Evolutionary conservation across 2,888 invertebrate species (phyloP).

Genomic region (Drosophila percnosoma): DNA sequence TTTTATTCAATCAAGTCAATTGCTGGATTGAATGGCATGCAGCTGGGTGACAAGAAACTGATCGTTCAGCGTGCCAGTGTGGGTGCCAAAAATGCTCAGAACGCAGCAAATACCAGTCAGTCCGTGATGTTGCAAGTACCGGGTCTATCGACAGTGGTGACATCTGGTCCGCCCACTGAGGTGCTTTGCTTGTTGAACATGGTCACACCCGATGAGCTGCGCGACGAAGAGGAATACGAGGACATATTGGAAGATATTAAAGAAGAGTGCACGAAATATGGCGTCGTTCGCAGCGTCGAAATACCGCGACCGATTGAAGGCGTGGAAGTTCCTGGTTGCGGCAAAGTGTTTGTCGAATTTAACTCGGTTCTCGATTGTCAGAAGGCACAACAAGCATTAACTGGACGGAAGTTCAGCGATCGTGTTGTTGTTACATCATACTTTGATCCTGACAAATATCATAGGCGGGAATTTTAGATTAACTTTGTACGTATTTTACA

Average conservation of each 20-base stretch:
- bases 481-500: conserved; percentile 68
- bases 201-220: conserved; percentile 98
- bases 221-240: conserved; percentile 99
- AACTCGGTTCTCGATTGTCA: conserved; percentile 98
- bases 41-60: conserved; percentile 98
- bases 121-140: conserved; percentile 86
- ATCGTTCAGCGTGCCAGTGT: conserved; percentile 99
- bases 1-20: conserved; percentile 89
- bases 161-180: conserved; percentile 97
- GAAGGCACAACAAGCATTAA: conserved; percentile 98
- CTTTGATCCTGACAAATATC: conserved; percentile 99
- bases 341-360: conserved; percentile 99
- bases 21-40: conserved; percentile 99
- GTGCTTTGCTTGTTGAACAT: conserved; percentile 98
- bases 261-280: conserved; percentile 99
- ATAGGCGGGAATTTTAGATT: conserved; percentile 96
- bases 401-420: conserved; percentile 99
- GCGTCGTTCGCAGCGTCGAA: conserved; percentile 98
- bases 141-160: conserved; percentile 94
- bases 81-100: conserved; percentile 96
- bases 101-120: conserved; percentile 86
- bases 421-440: conserved; percentile 99
- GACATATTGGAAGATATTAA: conserved; percentile 99
- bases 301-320: conserved; percentile 98
- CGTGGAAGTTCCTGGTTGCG: conserved; percentile 98